Evolutionary conservation across 2,888 invertebrate genomes (phyloP).

Genomic region (Xanthorhoe designata): DNA sequence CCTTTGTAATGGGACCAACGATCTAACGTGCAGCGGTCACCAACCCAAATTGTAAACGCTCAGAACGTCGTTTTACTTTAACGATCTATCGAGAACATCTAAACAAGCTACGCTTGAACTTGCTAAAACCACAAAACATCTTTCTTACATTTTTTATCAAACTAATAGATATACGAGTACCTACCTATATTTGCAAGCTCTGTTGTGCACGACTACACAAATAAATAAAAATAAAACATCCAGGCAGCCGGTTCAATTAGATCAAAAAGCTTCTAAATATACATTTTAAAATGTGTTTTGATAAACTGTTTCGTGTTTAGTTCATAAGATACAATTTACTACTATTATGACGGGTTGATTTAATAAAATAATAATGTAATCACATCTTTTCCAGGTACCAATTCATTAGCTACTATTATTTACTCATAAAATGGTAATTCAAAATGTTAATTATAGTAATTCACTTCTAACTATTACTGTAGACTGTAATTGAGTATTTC

Average conservation of each 20-base stretch:
- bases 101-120: too few relatives aligned
- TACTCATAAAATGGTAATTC: conserved; percentile 64
- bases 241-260: conserved; percentile 12
- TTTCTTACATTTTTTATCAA: background rate
- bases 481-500: conserved; percentile 60
- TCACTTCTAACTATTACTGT: conserved; percentile 58
- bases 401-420: conserved; percentile 51
- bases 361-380: conserved; percentile 48
- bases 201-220: conserved; percentile 16
- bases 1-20: too few relatives aligned
- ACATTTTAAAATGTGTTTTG: conserved; percentile 22
- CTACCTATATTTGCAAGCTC: background rate
- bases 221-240: conserved; percentile 19
- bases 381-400: conserved; percentile 69
- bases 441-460: conserved; percentile 53
- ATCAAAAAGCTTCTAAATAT: conserved; percentile 2
- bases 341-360: conserved; percentile 22
- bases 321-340: conserved; percentile 23
- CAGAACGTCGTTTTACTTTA: too few relatives aligned
- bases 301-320: conserved; percentile 25
- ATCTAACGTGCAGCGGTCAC: too few relatives aligned
- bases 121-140: background rate
- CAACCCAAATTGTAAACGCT: too few relatives aligned
- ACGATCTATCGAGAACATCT: too few relatives aligned
- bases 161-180: background rate